These are phyloP conservation scores for Oscheius sp. DNA, from an alignment of 2,888 invertebrate genomes.

Conservation along the genomic window DNA sequence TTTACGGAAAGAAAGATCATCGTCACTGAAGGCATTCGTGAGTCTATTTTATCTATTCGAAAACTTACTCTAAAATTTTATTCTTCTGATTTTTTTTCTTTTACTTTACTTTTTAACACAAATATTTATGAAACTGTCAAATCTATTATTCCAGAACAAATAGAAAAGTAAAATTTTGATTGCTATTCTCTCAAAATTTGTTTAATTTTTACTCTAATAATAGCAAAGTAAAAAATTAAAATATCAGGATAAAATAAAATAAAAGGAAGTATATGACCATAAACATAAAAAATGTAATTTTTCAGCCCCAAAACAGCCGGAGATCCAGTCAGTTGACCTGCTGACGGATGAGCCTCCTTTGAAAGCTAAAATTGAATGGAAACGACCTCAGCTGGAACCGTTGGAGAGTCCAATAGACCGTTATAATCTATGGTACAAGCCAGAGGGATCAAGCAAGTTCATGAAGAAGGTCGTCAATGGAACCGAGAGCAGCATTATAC, in stretches of 20 bases:
- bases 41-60: too few species aligned
- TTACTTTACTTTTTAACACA: too few species aligned
- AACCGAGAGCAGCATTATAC: constrained; percentile 40
- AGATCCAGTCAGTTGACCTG: constrained; percentile 76
- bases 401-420: constrained; percentile 85
- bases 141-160: background rate
- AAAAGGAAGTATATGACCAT: background rate
- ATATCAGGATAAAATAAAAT: too few species aligned
- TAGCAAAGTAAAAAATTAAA: too few species aligned
- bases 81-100: too few species aligned
- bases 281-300: constrained; percentile 22
- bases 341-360: constrained; percentile 85
- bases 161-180: too few species aligned
- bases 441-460: constrained; percentile 40
- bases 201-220: too few species aligned
- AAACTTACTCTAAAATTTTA: too few species aligned
- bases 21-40: constrained; percentile 81
- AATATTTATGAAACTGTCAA: background rate
- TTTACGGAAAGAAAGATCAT: constrained; percentile 85
- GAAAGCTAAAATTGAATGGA: constrained; percentile 91
- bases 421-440: constrained; percentile 71
- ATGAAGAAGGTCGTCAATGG: constrained; percentile 40
- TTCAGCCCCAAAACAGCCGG: constrained; percentile 73
- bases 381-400: constrained; percentile 81
- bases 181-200: too few species aligned